Evolutionary conservation across 2,113 vertebrate genomes (phyloP).

Genomic region (Porphyrio hochstetteri): DNA sequence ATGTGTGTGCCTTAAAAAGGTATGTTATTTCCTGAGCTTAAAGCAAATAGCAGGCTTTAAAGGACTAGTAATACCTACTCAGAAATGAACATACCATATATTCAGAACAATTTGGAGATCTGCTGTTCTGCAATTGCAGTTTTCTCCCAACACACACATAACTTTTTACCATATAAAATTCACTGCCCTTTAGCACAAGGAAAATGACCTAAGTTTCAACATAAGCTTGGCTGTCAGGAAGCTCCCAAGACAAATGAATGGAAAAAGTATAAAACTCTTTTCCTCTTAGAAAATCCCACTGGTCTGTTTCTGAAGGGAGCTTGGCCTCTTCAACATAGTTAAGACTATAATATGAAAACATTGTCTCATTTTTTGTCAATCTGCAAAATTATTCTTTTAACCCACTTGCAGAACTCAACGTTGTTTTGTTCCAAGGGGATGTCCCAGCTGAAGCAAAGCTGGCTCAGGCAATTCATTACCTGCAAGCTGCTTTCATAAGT

Average conservation of each 20-base stretch:
- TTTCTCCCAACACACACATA: neutral
- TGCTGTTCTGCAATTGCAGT: slow-evolving; percentile 2
- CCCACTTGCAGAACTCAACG: neutral
- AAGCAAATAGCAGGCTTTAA: neutral
- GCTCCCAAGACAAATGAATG: neutral
- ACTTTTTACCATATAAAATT: slow-evolving; percentile 32
- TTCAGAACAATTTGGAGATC: neutral
- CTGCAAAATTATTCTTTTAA: neutral
- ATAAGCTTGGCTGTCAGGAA: slow-evolving; percentile 1
- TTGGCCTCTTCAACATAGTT: neutral
- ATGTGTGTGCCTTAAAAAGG: no score
- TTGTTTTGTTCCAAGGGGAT: neutral
- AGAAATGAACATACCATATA: neutral
- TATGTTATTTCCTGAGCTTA: neutral
- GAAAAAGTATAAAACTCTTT: neutral
- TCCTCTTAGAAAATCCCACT: neutral
- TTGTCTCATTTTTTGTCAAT: neutral
- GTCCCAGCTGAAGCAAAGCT: neutral
- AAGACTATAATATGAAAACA: slow-evolving; percentile 33
- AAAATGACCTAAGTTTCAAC: slow-evolving; percentile 31
- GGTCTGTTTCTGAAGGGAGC: neutral
- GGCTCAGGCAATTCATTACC: neutral
- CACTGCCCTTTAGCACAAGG: neutral
- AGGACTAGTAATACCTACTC: neutral
- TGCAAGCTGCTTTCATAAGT: neutral